Base-by-base conservation (phyloP, 1,140 invertebrate genomes). In the Neuroterus valhalla region DNA sequence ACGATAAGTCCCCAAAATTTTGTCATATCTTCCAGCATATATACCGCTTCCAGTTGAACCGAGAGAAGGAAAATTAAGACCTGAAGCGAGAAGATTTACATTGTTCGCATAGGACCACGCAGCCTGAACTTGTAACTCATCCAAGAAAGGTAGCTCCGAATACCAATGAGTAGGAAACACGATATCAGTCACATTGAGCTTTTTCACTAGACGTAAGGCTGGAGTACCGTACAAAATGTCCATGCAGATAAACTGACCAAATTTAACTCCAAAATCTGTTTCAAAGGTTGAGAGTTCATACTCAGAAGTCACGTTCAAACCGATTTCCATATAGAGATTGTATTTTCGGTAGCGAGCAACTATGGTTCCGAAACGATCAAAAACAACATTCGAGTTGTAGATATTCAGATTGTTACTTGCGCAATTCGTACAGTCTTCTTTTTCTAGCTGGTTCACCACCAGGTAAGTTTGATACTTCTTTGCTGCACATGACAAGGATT, bases 201-300 rank as follows among this genome's bases (percentile, higher is more conserved):
- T 87, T 23, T 90, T 78, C 0, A 94, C 90, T 1, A 95, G 82
- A 44, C 89, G 82, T 6, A 92, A 80, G 0, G 92, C 87, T 0
- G 96, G 96, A 2, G 91, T 82, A 46, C 92, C 79, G 81, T 94
- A 94, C 1, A 96, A 77, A 23, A 97, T 90, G 84, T 97, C 96
- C 78, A 95, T 95, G 77, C 95, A 95, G 68, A 92, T 94, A 21
- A 96, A 90, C 1, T 93, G 87, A 1, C 95, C 96, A 84, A 98
- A 97, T 15, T 90, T 93, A 0, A 96, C 95, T 3, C 94, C 94
- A 81, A 97, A 97, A 85, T 96, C 95, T 0, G 96, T 97, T 4
- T 89, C 87, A 75, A 97, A 97, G 3, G 87, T 91, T 0, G 90
- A 86, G 0, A 91, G 42, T 76, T 93, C 89, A 11, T 11, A 85